These are phyloP conservation scores for Ischnus inquisitorius DNA, from an alignment of 2,888 invertebrate genomes.

Conservation along the genomic window DNA sequence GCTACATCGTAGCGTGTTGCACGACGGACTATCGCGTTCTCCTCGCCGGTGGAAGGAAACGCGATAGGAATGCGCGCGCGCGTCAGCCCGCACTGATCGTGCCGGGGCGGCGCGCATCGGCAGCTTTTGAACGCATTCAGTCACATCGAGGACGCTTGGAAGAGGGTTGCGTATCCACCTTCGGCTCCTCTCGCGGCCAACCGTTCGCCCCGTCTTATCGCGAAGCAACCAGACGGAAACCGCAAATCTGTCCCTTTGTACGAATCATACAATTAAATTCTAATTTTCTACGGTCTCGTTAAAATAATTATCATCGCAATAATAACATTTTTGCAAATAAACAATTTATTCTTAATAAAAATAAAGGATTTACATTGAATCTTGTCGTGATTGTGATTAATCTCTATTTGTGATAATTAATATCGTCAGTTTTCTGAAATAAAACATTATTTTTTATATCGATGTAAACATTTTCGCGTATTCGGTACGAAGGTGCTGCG, in stretches of 20 bases:
- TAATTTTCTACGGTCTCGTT: slow-evolving; percentile 52
- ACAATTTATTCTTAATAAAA: neutral
- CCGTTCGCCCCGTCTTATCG: slow-evolving; percentile 47
- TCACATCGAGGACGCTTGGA: slow-evolving; percentile 80
- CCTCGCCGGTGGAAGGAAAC: slow-evolving; percentile 56
- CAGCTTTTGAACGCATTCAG: slow-evolving; percentile 78
- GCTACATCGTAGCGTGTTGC: slow-evolving; percentile 9
- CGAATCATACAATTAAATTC: slow-evolving; percentile 48
- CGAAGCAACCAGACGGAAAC: slow-evolving; percentile 42
- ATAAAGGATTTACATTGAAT: neutral
- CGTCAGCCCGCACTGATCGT: slow-evolving; percentile 71
- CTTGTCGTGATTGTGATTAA: slow-evolving; percentile 21
- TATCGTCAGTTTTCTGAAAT: neutral
- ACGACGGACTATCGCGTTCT: slow-evolving; percentile 22
- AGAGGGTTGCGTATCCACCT: slow-evolving; percentile 75
- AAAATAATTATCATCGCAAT: slow-evolving; percentile 18
- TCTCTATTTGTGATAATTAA: neutral
- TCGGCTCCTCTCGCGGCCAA: slow-evolving; percentile 56
- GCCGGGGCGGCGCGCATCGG: slow-evolving; percentile 78
- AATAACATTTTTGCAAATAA: slow-evolving; percentile 2
- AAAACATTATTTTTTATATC: slow-evolving; percentile 12
- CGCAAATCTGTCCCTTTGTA: slow-evolving; percentile 27
- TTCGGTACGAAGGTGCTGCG: neutral
- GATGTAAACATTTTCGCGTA: neutral
- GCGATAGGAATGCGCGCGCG: slow-evolving; percentile 78